phyloP scores from a whole-genome alignment of 2,888 invertebrate genomes.

The Sphinx pinastri region DNA sequence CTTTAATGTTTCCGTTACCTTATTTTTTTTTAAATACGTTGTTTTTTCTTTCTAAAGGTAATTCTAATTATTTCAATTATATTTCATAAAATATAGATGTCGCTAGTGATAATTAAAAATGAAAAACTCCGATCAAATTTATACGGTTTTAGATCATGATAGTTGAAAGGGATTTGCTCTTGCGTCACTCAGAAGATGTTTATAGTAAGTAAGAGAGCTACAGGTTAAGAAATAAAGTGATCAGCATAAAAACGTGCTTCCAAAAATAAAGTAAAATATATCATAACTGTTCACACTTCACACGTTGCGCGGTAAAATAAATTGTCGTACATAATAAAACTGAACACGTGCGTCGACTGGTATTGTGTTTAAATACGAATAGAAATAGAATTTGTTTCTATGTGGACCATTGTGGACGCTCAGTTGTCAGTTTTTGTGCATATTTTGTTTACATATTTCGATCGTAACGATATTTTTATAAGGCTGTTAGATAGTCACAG shows the following conservation, averaged over 20 bases:
- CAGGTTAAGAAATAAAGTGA: background rate
- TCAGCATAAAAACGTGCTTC: background rate
- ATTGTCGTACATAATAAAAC: conserved; percentile 17
- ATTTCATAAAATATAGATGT: too few relatives aligned
- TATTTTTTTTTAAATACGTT: too few relatives aligned
- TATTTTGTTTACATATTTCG: conserved; percentile 12
- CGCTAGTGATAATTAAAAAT: too few relatives aligned
- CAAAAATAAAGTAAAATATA: background rate
- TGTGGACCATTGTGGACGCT: too few relatives aligned
- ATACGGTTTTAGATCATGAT: too few relatives aligned
- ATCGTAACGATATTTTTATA: conserved; percentile 2
- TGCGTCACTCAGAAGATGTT: too few relatives aligned
- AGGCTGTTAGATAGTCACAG: background rate
- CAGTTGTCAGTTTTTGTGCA: conserved; percentile 13
- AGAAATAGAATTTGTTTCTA: conserved; percentile 18
- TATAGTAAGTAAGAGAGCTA: background rate
- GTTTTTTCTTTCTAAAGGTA: too few relatives aligned
- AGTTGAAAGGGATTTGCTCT: too few relatives aligned
- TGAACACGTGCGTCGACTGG: conserved; percentile 14
- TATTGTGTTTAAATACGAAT: conserved; percentile 21
- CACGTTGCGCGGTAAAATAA: conserved; percentile 1
- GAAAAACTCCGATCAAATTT: too few relatives aligned
- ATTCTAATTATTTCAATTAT: too few relatives aligned
- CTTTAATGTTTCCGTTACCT: too few relatives aligned
- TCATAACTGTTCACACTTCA: conserved; percentile 2